Evolutionary conservation across 2,113 vertebrate species (phyloP), one percentile per base, ranked within the genome.

Genomic region (Anser cygnoides): DNA sequence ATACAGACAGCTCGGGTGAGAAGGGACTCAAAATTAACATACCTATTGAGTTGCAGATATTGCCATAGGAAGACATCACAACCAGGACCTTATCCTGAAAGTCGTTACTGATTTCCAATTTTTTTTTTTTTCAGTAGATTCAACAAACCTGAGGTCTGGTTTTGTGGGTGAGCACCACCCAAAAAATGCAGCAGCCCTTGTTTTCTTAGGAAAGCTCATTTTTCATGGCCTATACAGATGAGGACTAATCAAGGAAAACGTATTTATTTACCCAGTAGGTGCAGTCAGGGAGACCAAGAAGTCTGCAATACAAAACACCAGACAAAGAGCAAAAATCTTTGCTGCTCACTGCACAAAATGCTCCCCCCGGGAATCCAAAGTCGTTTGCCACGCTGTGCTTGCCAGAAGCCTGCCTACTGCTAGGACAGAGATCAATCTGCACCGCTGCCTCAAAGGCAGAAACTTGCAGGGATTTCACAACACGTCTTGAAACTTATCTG

Each of bases 361-460:
- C 33, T 71, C 11, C 28, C 39, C 55, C 21, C 29, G 49, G 76
- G 72, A 75, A 49, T 20, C 22, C 46, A 23, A 58, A 37, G 17
- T 1, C 28, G 3, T 28, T 68, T 61, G 23, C 33, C 73, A 26
- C 2, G 0, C 14, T 1, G 3, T 23, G 71, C n/a, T 80, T 10
- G 4, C 35, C 55, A 70, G 66, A 35, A 83, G 14, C 72, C 62
- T 63, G 28, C 29, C 9, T 15, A 1, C 22, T 6, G 3, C 31
- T 10, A 11, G 26, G 37, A 29, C 37, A 67, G 50, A 55, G 54
- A 22, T 75, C 59, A 43, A 2, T 25, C 46, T 13, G 22, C 44
- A 49, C 13, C 4, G 1, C 0, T 2, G 22, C 23, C 41, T 57
- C 67, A 46, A 59, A 59, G 26, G 17, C 39, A 75, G 46, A 70